phyloP scores from a whole-genome alignment of 1,140 invertebrate species.

The Aphaenogaster rudis region DNA sequence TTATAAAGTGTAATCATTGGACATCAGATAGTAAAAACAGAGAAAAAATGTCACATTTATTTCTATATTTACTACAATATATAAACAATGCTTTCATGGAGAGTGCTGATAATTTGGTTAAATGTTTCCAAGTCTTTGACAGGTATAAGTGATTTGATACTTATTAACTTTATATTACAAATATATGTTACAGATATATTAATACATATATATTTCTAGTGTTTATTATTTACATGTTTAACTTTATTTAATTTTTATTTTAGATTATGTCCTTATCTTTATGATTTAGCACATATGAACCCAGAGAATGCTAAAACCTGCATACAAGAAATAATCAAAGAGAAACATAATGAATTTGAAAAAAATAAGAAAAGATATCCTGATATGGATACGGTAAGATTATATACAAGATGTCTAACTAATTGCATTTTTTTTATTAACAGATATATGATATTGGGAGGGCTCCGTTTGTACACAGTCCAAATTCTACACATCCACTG shows the following conservation, averaged over 20 bases:
- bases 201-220: conserved; percentile 20
- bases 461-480: too few relatives aligned
- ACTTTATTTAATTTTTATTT: conserved; percentile 71
- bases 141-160: conserved; percentile 71
- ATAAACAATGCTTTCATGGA: conserved; percentile 89
- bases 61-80: conserved; percentile 92
- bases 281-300: conserved; percentile 91
- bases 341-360: conserved; percentile 91
- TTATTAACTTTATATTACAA: conserved; percentile 29
- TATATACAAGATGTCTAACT: neutral
- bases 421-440: conserved; percentile 24
- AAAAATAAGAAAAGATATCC: conserved; percentile 90
- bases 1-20: conserved; percentile 95
- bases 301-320: conserved; percentile 89
- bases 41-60: conserved; percentile 91
- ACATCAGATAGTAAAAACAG: conserved; percentile 92
- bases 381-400: conserved; percentile 89
- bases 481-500: too few relatives aligned
- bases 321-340: conserved; percentile 91
- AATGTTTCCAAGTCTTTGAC: conserved; percentile 89
- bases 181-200: conserved; percentile 38
- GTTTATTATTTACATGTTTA: conserved; percentile 41
- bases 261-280: conserved; percentile 90
- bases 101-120: conserved; percentile 85
- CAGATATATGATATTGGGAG: conserved; percentile 11